These are phyloP conservation scores for Haliaeetus leucogaster DNA, from an alignment of 2,113 vertebrate genomes.

Conservation along the genomic window DNA sequence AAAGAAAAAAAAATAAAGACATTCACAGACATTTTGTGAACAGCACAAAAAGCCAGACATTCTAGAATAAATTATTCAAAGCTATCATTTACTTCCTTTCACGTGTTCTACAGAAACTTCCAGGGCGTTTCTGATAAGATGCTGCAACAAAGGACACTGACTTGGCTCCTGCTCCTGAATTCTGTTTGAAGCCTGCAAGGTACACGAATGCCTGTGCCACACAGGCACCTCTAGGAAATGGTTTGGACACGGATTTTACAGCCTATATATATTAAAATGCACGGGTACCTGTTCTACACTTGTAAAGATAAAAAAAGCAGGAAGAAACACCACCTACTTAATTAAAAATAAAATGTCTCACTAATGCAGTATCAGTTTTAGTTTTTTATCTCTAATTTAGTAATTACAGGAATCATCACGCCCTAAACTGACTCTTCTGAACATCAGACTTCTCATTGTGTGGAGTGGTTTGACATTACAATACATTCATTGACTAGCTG, in stretches of 20 bases:
- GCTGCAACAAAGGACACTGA: neutral
- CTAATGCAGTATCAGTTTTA: neutral
- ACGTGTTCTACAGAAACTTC: neutral
- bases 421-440: neutral
- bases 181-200: neutral
- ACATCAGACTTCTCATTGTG: neutral
- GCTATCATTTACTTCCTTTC: neutral
- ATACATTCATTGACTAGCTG: slow-evolving; percentile 13
- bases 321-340: neutral
- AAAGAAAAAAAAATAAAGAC: neutral
- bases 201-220: neutral
- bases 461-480: slow-evolving; percentile 15
- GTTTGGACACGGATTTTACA: neutral
- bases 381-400: neutral
- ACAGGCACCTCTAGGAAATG: neutral
- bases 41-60: neutral
- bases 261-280: neutral
- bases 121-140: neutral
- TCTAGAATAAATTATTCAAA: neutral
- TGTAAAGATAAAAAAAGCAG: neutral
- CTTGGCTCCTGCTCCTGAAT: neutral
- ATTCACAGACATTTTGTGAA: neutral
- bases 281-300: neutral
- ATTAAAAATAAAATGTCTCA: neutral
- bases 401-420: neutral